A percentile compares a stretch with the other conserved stretches of the same genome.
Evolutionary conservation across 2,113 vertebrate genomes (phyloP).

Genomic region (Barbus barbus): DNA sequence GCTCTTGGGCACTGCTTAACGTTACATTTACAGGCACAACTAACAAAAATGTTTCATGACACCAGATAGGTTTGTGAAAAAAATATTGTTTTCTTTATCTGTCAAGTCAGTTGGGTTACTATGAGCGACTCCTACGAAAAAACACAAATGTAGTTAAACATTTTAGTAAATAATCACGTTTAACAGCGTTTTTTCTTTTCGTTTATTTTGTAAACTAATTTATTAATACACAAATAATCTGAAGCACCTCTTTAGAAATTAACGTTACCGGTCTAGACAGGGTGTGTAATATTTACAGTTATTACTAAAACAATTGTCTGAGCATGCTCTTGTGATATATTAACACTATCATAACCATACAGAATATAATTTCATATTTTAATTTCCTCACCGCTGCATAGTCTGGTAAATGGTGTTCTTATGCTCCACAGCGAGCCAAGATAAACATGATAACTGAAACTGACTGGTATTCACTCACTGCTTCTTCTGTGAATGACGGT

Average conservation of each 20-base stretch:
- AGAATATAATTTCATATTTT: no score
- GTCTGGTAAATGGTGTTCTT: not conserved
- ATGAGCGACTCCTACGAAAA: not conserved
- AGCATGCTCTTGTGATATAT: not conserved
- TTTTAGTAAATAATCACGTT: not conserved
- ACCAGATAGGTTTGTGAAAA: not conserved
- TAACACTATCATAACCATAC: not conserved
- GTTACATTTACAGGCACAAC: not conserved
- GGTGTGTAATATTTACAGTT: not conserved
- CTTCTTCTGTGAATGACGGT: not conserved
- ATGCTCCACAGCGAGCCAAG: not conserved
- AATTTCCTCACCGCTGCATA: slow-evolving; percentile 8
- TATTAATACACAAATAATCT: not conserved
- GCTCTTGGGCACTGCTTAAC: not conserved
- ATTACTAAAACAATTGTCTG: not conserved
- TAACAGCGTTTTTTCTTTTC: not conserved
- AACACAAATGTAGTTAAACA: not conserved
- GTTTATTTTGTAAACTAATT: not conserved
- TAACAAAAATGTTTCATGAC: not conserved
- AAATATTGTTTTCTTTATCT: not conserved
- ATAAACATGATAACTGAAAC: slow-evolving; percentile 13
- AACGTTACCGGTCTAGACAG: not conserved
- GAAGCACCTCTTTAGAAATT: not conserved
- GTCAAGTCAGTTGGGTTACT: not conserved
- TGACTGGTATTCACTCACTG: not conserved